Evolutionary conservation across 37 sponge, comb jelly and placozoan species (phyloP).

Genomic region (Theonella swinhoei): DNA sequence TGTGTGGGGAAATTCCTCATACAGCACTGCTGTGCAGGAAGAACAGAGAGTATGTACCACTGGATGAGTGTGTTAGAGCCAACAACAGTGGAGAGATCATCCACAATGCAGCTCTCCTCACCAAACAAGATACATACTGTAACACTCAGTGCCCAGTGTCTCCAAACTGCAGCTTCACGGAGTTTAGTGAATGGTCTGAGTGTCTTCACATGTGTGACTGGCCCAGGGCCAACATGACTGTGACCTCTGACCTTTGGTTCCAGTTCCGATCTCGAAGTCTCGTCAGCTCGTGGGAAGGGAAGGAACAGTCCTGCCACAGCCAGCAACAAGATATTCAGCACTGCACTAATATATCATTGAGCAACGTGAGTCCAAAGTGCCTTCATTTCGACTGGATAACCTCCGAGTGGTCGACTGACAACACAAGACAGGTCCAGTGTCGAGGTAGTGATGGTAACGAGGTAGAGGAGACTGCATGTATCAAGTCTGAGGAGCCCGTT

Average conservation of each 20-base stretch:
- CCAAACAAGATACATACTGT: background rate
- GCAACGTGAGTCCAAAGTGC: background rate
- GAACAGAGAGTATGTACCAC: background rate
- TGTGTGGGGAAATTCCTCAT: background rate
- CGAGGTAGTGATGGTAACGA: background rate
- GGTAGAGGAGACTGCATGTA: constrained; percentile 12
- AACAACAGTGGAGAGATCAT: background rate
- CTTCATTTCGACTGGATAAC: constrained; percentile 13
- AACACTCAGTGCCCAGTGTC: background rate
- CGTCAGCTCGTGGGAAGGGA: background rate
- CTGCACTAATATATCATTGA: background rate
- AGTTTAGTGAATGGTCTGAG: constrained; percentile 10
- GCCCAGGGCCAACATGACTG: no score
- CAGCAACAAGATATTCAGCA: background rate
- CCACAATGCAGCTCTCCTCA: background rate
- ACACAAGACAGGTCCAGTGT: constrained; percentile 22
- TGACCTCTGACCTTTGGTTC: background rate
- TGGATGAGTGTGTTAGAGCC: constrained; percentile 6
- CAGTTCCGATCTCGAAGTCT: background rate
- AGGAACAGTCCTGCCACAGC: background rate
- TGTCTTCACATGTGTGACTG: background rate
- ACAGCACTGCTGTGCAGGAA: background rate
- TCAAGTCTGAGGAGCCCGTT: background rate
- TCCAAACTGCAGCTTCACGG: constrained; percentile 15
- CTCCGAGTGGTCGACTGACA: constrained; percentile 7